Conservation (phyloP, 2,797 vertebrate genomes). For the Lepidocolaptes lacrymiger region DNA sequence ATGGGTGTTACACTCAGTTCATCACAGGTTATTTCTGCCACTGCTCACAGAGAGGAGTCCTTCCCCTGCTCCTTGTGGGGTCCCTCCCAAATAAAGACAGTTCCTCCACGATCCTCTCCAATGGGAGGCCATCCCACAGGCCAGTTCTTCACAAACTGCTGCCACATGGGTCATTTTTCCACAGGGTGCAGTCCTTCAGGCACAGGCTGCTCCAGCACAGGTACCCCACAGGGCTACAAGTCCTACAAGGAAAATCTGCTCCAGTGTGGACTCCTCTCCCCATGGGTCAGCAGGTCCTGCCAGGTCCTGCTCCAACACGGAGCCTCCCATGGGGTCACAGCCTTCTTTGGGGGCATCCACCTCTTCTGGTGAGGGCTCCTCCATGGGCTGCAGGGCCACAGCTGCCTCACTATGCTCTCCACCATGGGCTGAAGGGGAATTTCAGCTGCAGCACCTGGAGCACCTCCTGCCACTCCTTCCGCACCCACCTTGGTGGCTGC, state of each 20-base stretch:
- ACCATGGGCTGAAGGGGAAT: background rate
- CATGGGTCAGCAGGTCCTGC: background rate
- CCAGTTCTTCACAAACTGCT: background rate
- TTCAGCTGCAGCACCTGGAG: background rate
- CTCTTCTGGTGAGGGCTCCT: background rate
- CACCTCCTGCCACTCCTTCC: background rate
- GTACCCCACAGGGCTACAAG: background rate
- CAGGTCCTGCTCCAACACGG: background rate
- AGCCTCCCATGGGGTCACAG: background rate
- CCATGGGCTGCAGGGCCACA: background rate
- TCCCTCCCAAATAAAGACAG: too few species aligned
- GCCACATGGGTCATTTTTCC: background rate
- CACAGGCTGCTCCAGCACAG: background rate
- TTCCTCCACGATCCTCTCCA: background rate
- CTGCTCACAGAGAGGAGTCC: background rate
- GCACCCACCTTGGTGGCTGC: background rate
- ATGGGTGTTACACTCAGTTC: background rate
- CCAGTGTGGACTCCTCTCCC: background rate
- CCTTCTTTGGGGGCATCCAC: background rate
- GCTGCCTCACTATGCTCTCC: background rate
- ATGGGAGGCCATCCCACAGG: background rate
- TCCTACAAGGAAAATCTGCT: background rate
- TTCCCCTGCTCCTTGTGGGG: background rate
- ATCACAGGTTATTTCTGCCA: background rate
- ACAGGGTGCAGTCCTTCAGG: background rate